Base-by-base conservation (phyloP, 2,888 invertebrate species). In the Sisyra terminalis region DNA sequence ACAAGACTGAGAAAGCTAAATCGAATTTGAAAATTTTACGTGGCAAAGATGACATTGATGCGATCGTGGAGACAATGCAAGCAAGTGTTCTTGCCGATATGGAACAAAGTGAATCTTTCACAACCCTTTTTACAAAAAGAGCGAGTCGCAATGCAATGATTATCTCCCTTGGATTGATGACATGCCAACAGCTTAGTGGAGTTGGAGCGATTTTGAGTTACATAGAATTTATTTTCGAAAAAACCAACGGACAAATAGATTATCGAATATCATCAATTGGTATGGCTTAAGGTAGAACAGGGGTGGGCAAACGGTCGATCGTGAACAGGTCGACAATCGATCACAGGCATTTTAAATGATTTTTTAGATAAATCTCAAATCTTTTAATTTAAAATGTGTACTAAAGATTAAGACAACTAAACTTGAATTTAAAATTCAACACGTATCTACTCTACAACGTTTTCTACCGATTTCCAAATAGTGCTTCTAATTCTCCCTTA, bases 201-300 rank as follows among this genome's bases (percentile, higher is more conserved):
- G 36, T 70, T 45, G 70, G 70, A 34, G 70, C 71, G 1, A 63
- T 72, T 2, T 64, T 71, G 1, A 67, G 70, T 1, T 71, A 71
- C 50, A 65, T 70, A 1, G 69, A 71, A 45, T 58, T 60, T 1
- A 76, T 78, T 50, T 75, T 78, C 51, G 59, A 62, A 46, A 46
- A 53, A 2, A 47, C 51, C 30, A 53, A 52, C 6, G 58, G 58
- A 37, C 54, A 57, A 16, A 57, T 71, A 32, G 52, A 57, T 43
- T 59, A 67, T 2, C 63, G 66, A 48, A 61, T 67, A 46, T 66
- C 67, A 43, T 67, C 69, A 3, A 70, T 70, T 7, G 35, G 41
- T 34, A 32, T 5, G 14, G 11, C 13, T 37, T 15, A 4, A 16
- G 13, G 3, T n/a, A n/a, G n/a, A n/a, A n/a, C n/a, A n/a, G n/a